phyloP scores from a whole-genome alignment of 2,888 invertebrate genomes.

The Drosophila niveifrons region DNA sequence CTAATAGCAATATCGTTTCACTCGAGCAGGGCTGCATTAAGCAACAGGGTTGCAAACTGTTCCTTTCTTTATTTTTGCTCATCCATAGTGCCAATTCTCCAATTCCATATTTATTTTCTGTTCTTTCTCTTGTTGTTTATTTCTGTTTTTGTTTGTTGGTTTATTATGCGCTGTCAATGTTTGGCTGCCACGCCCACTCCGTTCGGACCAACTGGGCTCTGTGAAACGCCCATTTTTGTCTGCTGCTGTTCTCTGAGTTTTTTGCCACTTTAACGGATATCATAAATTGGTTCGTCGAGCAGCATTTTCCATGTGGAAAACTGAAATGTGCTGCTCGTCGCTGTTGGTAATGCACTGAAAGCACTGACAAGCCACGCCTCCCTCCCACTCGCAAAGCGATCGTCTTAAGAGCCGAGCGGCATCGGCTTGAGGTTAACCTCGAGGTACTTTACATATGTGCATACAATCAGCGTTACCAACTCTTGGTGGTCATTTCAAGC shows the following conservation, averaged over 20 bases:
- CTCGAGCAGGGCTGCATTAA: not conserved
- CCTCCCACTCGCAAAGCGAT: not conserved
- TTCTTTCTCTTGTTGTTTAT: constrained; percentile 9
- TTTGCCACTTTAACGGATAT: constrained; percentile 70
- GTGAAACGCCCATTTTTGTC: constrained; percentile 12
- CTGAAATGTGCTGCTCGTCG: constrained; percentile 64
- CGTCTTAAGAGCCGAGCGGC: not conserved
- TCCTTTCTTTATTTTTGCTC: too few relatives aligned
- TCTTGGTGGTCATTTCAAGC: too few relatives aligned
- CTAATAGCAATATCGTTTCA: not conserved
- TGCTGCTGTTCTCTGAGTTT: constrained; percentile 32
- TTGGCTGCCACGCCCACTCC: constrained; percentile 46
- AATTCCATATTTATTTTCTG: constrained; percentile 2
- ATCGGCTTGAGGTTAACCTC: not conserved
- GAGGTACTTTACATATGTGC: not conserved
- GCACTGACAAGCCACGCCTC: constrained; percentile 29
- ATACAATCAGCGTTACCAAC: too few relatives aligned
- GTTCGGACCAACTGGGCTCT: not conserved
- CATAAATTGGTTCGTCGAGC: constrained; percentile 81
- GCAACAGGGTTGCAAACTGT: constrained; percentile 3
- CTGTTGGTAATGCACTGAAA: constrained; percentile 46
- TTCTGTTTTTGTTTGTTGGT: constrained; percentile 24
- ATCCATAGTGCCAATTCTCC: too few relatives aligned
- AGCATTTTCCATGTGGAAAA: constrained; percentile 81
- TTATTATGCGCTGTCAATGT: constrained; percentile 62